These are phyloP conservation scores for Podarcis muralis DNA, from an alignment of 2,113 vertebrate species.

Conservation along the genomic window DNA sequence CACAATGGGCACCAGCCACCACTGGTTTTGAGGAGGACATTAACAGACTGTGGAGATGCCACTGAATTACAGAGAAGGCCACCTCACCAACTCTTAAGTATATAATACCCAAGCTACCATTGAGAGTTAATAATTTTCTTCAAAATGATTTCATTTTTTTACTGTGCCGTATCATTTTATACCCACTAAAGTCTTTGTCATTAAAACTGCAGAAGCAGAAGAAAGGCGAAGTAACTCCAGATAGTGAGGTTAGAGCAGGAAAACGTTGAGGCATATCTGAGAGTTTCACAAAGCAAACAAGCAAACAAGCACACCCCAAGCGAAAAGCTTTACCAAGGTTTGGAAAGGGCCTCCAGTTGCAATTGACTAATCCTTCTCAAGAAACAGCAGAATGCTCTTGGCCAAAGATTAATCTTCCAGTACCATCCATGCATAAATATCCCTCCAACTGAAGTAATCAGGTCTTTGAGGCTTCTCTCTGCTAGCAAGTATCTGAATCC, in stretches of 20 bases:
- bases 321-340: conserved; percentile 42
- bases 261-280: conserved; percentile 60
- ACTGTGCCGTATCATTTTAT: conserved; percentile 26
- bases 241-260: conserved; percentile 45
- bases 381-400: conserved; percentile 57
- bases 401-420: conserved; percentile 67
- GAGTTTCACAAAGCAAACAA: conserved; percentile 65
- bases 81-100: background rate
- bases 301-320: conserved; percentile 36
- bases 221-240: conserved; percentile 59
- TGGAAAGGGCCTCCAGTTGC: conserved; percentile 44
- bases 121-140: background rate
- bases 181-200: conserved; percentile 9
- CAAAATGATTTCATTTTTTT: conserved; percentile 25
- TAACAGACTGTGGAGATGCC: background rate
- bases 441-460: conserved; percentile 47
- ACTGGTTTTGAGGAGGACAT: background rate
- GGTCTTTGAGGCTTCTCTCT: conserved; percentile 26
- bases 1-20: no score
- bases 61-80: background rate
- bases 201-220: conserved; percentile 12
- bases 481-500: conserved; percentile 19
- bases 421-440: conserved; percentile 61
- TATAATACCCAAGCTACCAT: background rate
- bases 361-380: conserved; percentile 68